Percentiles rank a stretch among this genome's conserved stretches.
These are phyloP conservation scores for Diloba caeruleocephala DNA, from an alignment of 2,888 invertebrate genomes.

Conservation along the genomic window DNA sequence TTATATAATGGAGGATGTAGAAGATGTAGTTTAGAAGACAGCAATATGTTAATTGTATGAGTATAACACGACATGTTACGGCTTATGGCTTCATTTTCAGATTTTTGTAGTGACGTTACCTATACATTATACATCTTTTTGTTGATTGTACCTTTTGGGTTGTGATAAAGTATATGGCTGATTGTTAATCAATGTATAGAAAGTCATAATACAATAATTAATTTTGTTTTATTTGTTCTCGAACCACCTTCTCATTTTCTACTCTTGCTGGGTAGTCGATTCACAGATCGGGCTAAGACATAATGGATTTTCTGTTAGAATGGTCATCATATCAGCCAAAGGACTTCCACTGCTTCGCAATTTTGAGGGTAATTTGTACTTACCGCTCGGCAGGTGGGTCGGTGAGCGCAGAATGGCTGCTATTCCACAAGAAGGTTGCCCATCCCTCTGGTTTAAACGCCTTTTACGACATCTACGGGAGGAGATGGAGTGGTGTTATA, in stretches of 20 bases:
- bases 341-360: too few relatives aligned
- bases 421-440: too few relatives aligned
- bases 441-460: too few relatives aligned
- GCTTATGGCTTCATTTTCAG: constrained; percentile 60
- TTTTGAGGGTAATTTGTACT: too few relatives aligned
- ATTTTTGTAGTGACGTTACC: constrained; percentile 54
- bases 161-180: constrained; percentile 78
- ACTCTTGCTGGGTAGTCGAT: too few relatives aligned
- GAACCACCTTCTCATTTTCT: background rate
- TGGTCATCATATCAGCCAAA: too few relatives aligned
- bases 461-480: too few relatives aligned
- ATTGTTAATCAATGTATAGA: constrained; percentile 76
- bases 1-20: constrained; percentile 74
- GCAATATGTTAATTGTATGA: constrained; percentile 52
- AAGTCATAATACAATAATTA: constrained; percentile 66
- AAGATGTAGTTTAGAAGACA: constrained; percentile 62
- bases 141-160: constrained; percentile 69
- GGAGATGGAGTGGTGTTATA: too few relatives aligned
- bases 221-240: constrained; percentile 52
- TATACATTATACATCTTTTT: constrained; percentile 41
- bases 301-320: too few relatives aligned
- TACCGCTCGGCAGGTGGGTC: too few relatives aligned
- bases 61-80: constrained; percentile 60
- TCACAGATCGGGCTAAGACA: too few relatives aligned
- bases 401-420: too few relatives aligned